Conservation (phyloP, 2,797 vertebrate species). For the Psittacula derbiana region DNA sequence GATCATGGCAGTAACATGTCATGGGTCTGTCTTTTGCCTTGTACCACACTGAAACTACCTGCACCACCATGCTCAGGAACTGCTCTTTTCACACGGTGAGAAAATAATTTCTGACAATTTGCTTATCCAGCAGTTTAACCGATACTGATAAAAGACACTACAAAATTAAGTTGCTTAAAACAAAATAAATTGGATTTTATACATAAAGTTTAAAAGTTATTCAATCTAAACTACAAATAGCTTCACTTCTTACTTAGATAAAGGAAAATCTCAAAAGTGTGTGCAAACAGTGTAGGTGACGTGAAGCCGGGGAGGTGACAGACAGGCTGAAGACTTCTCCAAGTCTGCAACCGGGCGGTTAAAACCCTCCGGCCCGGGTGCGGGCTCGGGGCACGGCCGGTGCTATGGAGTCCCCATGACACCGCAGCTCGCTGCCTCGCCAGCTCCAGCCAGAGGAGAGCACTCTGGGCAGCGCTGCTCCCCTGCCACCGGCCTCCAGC, state of each 20-base stretch:
- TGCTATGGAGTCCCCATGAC: not conserved
- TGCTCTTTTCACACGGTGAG: fast-evolving
- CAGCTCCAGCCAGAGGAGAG: not conserved
- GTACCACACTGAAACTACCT: not conserved
- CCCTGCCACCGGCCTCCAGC: not conserved
- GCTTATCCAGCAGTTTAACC: not conserved
- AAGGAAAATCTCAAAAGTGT: not conserved
- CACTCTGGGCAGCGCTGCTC: not conserved
- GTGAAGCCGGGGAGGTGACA: not conserved
- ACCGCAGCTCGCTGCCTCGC: not conserved
- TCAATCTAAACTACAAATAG: too few species aligned
- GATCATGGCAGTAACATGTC: not conserved
- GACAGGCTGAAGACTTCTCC: not conserved
- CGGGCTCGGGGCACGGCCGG: not conserved
- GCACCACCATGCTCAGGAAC: fast-evolving
- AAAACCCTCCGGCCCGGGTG: not conserved
- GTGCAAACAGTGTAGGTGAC: not conserved
- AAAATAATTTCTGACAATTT: not conserved
- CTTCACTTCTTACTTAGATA: not conserved
- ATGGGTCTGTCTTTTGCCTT: fast-evolving
- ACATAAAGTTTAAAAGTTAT: not conserved
- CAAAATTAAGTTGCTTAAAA: not conserved
- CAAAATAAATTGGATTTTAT: not conserved
- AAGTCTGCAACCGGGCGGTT: fast-evolving
- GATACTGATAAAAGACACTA: not conserved